A percentile compares a stretch with the other conserved stretches of the same genome.
Evolutionary conservation across 1,140 invertebrate species (phyloP).

Genomic region (Lasaia peninsularis): DNA sequence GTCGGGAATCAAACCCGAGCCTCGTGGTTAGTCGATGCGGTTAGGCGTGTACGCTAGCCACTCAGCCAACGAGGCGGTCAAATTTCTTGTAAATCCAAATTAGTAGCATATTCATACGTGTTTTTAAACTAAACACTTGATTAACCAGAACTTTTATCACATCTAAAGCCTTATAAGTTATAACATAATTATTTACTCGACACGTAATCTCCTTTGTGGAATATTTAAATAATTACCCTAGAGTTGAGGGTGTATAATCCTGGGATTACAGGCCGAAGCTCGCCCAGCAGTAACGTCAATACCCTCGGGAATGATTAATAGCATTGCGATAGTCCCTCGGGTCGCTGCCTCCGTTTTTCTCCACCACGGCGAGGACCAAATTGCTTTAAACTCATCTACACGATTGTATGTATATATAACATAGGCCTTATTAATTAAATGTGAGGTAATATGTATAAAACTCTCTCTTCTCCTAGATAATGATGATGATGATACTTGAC

Average conservation of each 20-base stretch:
- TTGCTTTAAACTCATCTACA: conserved; percentile 23
- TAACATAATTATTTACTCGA: conserved; percentile 17
- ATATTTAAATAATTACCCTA: conserved; percentile 39
- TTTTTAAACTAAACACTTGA: no score
- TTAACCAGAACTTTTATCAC: not conserved
- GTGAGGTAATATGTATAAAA: no score
- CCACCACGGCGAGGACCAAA: conserved; percentile 24
- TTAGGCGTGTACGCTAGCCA: no score
- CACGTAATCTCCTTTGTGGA: conserved; percentile 16
- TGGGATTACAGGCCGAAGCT: conserved; percentile 37
- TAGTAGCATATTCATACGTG: no score
- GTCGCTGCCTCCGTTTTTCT: conserved; percentile 30
- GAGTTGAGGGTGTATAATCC: conserved; percentile 40
- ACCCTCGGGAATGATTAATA: conserved; percentile 56
- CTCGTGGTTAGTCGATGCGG: no score
- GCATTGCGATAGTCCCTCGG: conserved; percentile 47
- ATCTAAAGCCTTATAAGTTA: not conserved
- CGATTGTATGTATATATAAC: not conserved
- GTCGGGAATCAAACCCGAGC: no score
- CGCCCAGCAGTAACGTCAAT: conserved; percentile 41
- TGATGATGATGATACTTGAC: no score
- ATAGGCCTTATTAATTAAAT: not conserved
- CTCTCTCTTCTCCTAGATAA: no score
- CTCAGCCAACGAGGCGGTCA: no score
- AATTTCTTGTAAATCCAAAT: no score